Percentiles rank a stretch among this genome's conserved stretches.
Evolutionary conservation across 2,113 vertebrate genomes (phyloP).

Genomic region (Peucedramus taeniatus): DNA sequence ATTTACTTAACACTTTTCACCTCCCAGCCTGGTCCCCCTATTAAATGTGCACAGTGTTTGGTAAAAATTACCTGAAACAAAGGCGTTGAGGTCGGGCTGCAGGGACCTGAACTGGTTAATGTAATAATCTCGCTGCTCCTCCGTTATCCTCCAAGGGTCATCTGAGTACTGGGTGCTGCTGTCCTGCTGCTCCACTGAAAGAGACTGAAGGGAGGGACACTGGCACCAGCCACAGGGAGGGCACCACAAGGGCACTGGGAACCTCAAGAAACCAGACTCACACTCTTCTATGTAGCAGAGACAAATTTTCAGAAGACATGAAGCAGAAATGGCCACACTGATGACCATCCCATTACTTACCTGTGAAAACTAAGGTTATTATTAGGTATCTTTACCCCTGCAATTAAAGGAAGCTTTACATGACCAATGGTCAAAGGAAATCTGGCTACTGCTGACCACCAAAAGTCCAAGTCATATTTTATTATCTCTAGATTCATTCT

Average conservation of each 20-base stretch:
- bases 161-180: conserved; percentile 72
- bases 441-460: neutral
- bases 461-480: neutral
- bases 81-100: conserved; percentile 86
- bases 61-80: conserved; percentile 83
- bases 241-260: neutral
- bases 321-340: neutral
- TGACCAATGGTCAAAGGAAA: neutral
- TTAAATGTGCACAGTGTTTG: fast-evolving
- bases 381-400: neutral
- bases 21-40: neutral
- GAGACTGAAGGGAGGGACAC: conserved; percentile 58
- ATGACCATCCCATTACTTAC: neutral
- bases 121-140: conserved; percentile 95
- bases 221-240: neutral
- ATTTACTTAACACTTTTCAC: neutral
- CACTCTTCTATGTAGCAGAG: neutral
- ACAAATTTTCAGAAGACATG: neutral
- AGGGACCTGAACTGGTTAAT: conserved; percentile 89
- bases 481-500: neutral
- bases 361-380: neutral
- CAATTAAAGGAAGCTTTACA: neutral
- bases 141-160: conserved; percentile 95
- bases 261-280: neutral
- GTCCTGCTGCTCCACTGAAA: conserved; percentile 78